Base-by-base conservation (phyloP, 1,140 invertebrate genomes). In the Maniola jurtina region DNA sequence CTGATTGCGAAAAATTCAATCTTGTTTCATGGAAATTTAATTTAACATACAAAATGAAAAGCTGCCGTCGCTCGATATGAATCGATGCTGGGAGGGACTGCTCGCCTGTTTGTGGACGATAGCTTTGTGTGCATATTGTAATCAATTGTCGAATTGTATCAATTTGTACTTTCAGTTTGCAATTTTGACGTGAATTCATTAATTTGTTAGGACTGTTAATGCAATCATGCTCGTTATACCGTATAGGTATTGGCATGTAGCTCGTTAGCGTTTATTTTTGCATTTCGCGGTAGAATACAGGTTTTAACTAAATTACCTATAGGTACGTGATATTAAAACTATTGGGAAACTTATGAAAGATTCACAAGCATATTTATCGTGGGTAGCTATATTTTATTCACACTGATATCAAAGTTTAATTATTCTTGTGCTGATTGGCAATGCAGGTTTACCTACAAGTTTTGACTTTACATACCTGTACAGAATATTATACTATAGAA, bases 11-110 rank as follows among this genome's bases (percentile, higher is more conserved):
- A 90, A 90, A 90, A 90, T 89, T 90, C 88, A 90, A 90, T 90
- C 84, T 89, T 89, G 86, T 90, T 89, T 86, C 88, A 90, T 89
- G 81, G 84, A 90, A 89, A 90, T 90, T 90, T 90, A 90, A 90
- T 90, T 89, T 89, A 90, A 90, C 88, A 89, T 89, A 83, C 86
- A 88, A 90, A 90, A 90, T 90, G 88, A 89, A 90, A 88, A 88
- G 88, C 86, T 74, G 74, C 81, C 76, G 80, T 83, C 83, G 84
- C 70, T 80, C 80, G 83, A 87, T 90, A 90, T 90, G 88, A 89
- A 90, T 87, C 86, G 85, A 79, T 80, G 85, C 75, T 80, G 67
- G 57, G 55, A 61, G 61, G 61, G 61, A 64, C 66, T 67, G 65
- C 65, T 60, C 58, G 38, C 25, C 36, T 88, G 88, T 90, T 89